phyloP scores from a whole-genome alignment of 2,888 invertebrate genomes.

The Hypomecis punctinalis region DNA sequence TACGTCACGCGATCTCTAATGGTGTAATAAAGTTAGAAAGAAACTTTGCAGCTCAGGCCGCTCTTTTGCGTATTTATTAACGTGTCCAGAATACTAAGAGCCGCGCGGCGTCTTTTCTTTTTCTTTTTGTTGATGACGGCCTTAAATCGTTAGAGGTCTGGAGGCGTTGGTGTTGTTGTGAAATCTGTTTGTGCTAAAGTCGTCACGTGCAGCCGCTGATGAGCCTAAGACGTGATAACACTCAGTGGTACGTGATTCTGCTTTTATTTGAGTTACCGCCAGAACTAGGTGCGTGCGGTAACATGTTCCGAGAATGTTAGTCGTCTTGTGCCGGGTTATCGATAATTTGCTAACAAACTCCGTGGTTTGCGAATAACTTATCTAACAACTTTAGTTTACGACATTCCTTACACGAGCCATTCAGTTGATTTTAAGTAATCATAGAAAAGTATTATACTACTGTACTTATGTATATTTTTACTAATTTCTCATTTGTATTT shows the following conservation, averaged over 20 bases:
- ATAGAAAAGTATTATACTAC: too few relatives aligned
- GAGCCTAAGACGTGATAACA: constrained; percentile 84
- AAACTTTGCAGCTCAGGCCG: constrained; percentile 71
- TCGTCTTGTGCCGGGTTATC: constrained; percentile 1
- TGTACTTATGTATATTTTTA: too few relatives aligned
- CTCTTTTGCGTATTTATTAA: constrained; percentile 82
- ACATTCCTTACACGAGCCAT: too few relatives aligned
- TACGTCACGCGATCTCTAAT: constrained; percentile 81
- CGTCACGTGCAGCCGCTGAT: constrained; percentile 84
- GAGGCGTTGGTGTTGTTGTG: constrained; percentile 68
- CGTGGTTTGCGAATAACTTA: too few relatives aligned
- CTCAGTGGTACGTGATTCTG: constrained; percentile 81
- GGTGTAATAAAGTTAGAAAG: constrained; percentile 82
- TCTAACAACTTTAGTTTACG: too few relatives aligned
- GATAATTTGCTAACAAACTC: too few relatives aligned
- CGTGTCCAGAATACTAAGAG: constrained; percentile 64
- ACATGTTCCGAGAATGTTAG: constrained; percentile 17
- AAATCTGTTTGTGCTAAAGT: constrained; percentile 84
- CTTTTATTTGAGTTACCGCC: constrained; percentile 73
- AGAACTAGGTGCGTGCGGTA: constrained; percentile 50
- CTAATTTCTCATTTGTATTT: too few relatives aligned
- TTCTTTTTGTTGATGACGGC: constrained; percentile 50
- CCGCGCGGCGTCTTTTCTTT: constrained; percentile 52
- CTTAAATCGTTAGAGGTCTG: constrained; percentile 54
- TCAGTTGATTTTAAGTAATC: too few relatives aligned